Conservation (phyloP, 1,140 invertebrate species). For the Eriocheir sinensis region DNA sequence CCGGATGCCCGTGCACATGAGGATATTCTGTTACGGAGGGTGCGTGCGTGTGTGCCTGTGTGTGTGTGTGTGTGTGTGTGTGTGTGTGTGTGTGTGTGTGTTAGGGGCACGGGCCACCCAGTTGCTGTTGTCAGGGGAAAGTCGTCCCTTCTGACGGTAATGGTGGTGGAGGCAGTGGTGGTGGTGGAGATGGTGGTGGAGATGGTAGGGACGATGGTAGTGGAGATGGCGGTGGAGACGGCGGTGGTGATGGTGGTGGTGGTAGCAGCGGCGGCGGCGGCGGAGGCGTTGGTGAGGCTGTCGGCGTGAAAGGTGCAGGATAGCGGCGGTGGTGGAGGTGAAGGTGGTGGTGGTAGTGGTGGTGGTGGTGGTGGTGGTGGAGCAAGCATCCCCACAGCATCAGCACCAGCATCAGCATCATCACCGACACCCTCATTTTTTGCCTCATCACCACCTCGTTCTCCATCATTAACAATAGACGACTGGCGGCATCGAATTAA, state of each 20-base stretch:
- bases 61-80: slow-evolving; percentile 54
- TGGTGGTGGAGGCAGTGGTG: background rate
- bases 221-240: background rate
- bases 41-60: background rate
- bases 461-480: slow-evolving; percentile 18
- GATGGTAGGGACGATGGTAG: background rate
- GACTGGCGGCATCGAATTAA: slow-evolving; percentile 28
- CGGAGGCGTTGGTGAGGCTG: background rate
- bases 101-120: background rate
- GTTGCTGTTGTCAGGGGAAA: background rate
- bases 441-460: background rate
- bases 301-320: background rate
- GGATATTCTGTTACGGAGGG: background rate
- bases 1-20: background rate
- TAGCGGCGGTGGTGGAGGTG: too few species aligned
- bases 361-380: too few species aligned
- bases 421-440: background rate
- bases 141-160: background rate
- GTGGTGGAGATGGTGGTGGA: background rate
- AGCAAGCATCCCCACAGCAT: background rate
- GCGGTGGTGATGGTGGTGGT: background rate
- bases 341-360: background rate
- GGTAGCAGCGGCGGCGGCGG: background rate
- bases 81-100: slow-evolving; percentile 42
- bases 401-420: background rate